Percentiles rank a stretch among this genome's conserved stretches.
Evolutionary conservation across 2,888 invertebrate species (phyloP).

Genomic region (Ptychoptera contaminata): DNA sequence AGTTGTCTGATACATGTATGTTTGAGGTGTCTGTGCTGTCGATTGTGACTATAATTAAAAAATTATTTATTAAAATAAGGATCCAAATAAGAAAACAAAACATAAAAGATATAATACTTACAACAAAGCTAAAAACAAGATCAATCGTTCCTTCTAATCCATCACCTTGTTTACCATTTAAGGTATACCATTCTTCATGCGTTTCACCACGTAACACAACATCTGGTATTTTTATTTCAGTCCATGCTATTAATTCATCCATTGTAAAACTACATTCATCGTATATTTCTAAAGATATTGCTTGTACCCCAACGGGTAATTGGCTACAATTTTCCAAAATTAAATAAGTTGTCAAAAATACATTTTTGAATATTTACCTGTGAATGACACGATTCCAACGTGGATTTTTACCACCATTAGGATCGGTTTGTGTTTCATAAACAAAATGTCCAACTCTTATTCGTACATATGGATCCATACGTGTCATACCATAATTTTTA

Average conservation of each 20-base stretch:
- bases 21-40: conserved; percentile 18
- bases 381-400: conserved; percentile 92
- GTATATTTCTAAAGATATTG: conserved; percentile 83
- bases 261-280: conserved; percentile 94
- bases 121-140: conserved; percentile 61
- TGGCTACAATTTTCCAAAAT: conserved; percentile 15
- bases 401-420: conserved; percentile 89
- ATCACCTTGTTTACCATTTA: conserved; percentile 91
- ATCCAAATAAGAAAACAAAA: conserved; percentile 9
- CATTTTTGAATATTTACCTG: conserved; percentile 8
- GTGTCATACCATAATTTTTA: conserved; percentile 86
- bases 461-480: conserved; percentile 94
- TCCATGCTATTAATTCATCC: conserved; percentile 93
- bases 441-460: conserved; percentile 85
- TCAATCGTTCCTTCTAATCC: conserved; percentile 87
- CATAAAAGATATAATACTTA: neutral
- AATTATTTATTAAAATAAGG: conserved; percentile 16
- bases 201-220: conserved; percentile 76
- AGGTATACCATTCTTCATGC: conserved; percentile 86
- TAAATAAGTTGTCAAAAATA: no score
- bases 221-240: conserved; percentile 73
- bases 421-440: conserved; percentile 89
- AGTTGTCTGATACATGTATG: conserved; percentile 32
- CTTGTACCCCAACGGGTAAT: conserved; percentile 75
- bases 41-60: conserved; percentile 22